Conservation (phyloP, 2,888 invertebrate genomes). For the Agonopterix subpropinquella region DNA sequence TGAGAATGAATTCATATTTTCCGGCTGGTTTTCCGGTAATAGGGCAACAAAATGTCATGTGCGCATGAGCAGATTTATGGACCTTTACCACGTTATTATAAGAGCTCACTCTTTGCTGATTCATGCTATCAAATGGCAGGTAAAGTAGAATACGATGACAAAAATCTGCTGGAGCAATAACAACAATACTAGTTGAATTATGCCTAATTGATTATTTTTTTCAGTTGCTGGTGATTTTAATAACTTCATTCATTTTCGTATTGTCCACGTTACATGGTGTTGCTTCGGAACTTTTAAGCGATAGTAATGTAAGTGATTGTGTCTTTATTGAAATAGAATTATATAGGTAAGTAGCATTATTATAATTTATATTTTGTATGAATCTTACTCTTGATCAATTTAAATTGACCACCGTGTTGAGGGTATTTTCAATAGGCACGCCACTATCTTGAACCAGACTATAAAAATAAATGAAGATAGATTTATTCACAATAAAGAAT, state of each 20-base stretch:
- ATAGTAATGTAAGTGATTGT: conserved; percentile 28
- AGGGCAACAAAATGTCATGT: conserved; percentile 14
- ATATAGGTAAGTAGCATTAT: not conserved
- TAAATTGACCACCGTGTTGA: not conserved
- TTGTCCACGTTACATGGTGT: conserved; percentile 31
- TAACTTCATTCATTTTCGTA: conserved; percentile 31
- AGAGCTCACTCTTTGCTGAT: conserved; percentile 40
- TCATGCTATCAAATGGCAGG: conserved; percentile 56
- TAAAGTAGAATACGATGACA: conserved; percentile 13
- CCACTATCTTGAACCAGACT: not conserved
- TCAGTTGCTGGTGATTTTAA: conserved; percentile 42
- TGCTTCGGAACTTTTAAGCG: conserved; percentile 25
- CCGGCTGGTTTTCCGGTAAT: conserved; percentile 19
- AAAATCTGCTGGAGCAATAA: not conserved
- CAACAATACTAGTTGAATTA: not conserved
- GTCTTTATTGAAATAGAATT: not conserved
- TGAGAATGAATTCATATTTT: conserved; percentile 23
- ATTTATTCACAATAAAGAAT: no score
- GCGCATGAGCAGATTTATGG: conserved; percentile 38
- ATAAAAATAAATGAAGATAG: conserved; percentile 23
- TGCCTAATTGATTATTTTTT: conserved; percentile 13
- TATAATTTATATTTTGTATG: not conserved
- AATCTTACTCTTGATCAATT: not conserved
- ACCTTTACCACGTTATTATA: conserved; percentile 40
- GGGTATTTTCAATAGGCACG: not conserved